Conservation (phyloP, 2,888 invertebrate genomes). For the Xylota segnis region DNA sequence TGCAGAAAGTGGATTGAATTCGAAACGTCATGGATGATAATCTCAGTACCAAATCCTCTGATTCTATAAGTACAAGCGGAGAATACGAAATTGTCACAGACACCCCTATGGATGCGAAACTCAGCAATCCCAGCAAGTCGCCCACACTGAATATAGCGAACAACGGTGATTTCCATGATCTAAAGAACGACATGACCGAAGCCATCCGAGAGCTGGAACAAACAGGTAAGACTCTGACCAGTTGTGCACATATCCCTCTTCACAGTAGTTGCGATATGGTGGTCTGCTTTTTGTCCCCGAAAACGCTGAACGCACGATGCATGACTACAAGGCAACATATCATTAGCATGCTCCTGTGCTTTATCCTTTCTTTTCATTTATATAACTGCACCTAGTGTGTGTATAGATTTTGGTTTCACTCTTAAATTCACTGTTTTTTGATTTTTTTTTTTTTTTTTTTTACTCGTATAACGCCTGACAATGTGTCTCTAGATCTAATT, state of each 20-base stretch:
- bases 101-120: constrained; percentile 81
- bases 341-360: constrained; percentile 42
- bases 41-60: constrained; percentile 88
- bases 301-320: constrained; percentile 42
- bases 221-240: constrained; percentile 43
- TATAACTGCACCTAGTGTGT: constrained; percentile 39
- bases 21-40: constrained; percentile 86
- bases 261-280: constrained; percentile 40
- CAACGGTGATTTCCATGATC: constrained; percentile 88
- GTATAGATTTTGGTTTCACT: constrained; percentile 33
- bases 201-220: constrained; percentile 84
- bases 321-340: constrained; percentile 35
- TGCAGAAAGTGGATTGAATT: constrained; percentile 25
- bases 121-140: constrained; percentile 81
- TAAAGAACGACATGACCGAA: constrained; percentile 87
- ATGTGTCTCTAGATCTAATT: constrained; percentile 70
- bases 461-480: constrained; percentile 58
- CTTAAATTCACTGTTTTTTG: constrained; percentile 37
- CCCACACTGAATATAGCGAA: constrained; percentile 88
- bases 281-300: constrained; percentile 32
- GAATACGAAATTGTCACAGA: constrained; percentile 89
- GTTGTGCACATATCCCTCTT: neutral
- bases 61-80: constrained; percentile 89
- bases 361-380: neutral
- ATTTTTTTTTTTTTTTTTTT: constrained; percentile 35